phyloP scores from a whole-genome alignment of 2,888 invertebrate species.

The Coelogynopora nodosa region DNA sequence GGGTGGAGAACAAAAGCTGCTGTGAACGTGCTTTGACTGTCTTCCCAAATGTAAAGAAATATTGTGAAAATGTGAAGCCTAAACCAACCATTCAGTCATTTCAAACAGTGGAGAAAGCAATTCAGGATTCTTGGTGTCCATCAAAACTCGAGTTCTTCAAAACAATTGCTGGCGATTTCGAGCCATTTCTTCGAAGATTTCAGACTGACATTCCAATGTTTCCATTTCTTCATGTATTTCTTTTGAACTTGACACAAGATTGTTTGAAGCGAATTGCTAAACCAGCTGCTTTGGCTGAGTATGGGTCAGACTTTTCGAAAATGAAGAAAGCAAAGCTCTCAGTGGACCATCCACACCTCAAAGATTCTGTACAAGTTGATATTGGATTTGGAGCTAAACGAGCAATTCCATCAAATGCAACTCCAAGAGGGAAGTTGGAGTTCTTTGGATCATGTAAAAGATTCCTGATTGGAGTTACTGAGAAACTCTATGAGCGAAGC shows the following conservation, averaged over 20 bases:
- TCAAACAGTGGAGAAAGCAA: background rate
- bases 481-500: background rate
- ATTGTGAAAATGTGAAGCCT: background rate
- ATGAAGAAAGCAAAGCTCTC: no score
- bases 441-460: background rate
- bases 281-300: background rate
- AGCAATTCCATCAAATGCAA: background rate
- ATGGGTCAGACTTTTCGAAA: background rate
- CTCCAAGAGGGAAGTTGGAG: background rate
- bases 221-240: background rate
- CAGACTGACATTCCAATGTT: constrained; percentile 7
- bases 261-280: background rate
- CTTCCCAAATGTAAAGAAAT: background rate
- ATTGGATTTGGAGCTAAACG: constrained; percentile 21
- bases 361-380: background rate
- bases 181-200: background rate
- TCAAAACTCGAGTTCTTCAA: background rate
- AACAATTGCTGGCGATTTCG: background rate
- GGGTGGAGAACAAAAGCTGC: background rate
- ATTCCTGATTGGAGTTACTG: background rate
- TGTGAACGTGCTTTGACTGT: background rate
- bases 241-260: background rate
- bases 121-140: background rate
- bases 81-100: background rate
- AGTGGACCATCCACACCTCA: background rate